Conservation (phyloP, 2,113 vertebrate species). For the Crotalus horridus region DNA sequence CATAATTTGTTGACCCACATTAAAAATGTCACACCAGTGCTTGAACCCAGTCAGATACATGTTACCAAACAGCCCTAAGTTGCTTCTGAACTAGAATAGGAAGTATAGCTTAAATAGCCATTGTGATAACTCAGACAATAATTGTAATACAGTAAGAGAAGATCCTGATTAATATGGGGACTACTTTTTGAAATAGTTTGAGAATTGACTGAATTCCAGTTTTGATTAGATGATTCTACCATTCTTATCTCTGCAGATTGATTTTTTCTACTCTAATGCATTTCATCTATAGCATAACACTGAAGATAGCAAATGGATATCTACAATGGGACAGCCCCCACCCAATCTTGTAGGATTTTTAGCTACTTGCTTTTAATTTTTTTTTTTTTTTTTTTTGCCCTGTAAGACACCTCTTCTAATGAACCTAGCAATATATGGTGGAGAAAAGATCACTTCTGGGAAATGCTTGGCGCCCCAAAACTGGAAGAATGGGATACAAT, state of each 20-base stretch:
- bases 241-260: conserved; percentile 37
- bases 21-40: neutral
- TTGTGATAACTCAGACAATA: neutral
- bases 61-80: neutral
- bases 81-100: neutral
- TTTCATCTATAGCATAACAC: conserved; percentile 15
- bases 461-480: neutral
- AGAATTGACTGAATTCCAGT: conserved; percentile 36
- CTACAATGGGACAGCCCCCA: conserved; percentile 22
- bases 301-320: conserved; percentile 38
- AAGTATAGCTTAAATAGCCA: neutral
- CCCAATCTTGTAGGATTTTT: conserved; percentile 15
- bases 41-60: neutral
- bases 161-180: neutral
- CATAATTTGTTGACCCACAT: neutral
- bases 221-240: conserved; percentile 14
- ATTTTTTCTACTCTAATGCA: conserved; percentile 40
- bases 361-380: conserved; percentile 1
- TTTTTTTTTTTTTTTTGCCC: neutral
- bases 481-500: conserved; percentile 40
- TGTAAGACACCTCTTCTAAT: conserved; percentile 25
- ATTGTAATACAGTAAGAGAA: neutral
- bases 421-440: conserved; percentile 13
- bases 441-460: conserved; percentile 4
- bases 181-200: conserved; percentile 15